Base-by-base conservation (phyloP, 2,797 vertebrate species). In the Odontamblyopus rebecca region DNA sequence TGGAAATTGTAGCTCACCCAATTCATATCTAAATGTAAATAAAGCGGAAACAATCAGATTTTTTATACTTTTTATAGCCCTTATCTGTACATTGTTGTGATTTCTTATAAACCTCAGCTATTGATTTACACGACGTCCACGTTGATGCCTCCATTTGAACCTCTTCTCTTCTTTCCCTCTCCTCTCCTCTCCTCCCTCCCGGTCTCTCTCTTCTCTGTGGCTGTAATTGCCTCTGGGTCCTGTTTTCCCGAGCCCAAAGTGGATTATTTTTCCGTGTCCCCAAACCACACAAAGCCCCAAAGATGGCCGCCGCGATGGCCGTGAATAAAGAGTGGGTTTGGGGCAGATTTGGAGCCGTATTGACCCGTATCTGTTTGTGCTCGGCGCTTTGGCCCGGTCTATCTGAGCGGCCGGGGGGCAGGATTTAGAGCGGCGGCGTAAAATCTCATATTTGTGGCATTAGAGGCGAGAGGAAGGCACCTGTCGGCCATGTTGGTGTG, bases 371-470 rank as follows among this genome's bases (percentile, higher is more conserved):
- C 64, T 66, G 64, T 83, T 85, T 82, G 82, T 86, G 80, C 84
- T 80, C 68, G 70, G 12, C 15, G 75, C 51, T 78, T 85, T 78
- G 70, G 70, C 81, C 64, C 4, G 75, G 81, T 74, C 84, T 86
- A 86, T 88, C 88, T 76, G 73, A 26, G 13, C 7, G 73, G 82
- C 87, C 86, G 86, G 84, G 84, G 87, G 86, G 90, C 85, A 75
- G 89, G 91, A 89, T 91, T 91, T 88, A 90, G 77, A 61, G 82
- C 75, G 81, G 68, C 87, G 74, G 13, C 84, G 85, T 83, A 89
- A 86, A 90, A 90, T 88, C 84, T 88, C 86, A 91, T 91, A 91
- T 91, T 90, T 91, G 83, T 89, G 80, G 89, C 87, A 90, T 89
- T 89, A 89, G 87, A 90, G 84, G 90, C 82, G 79, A 90, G 90